Conservation (phyloP, 1,140 invertebrate species). For the Belonocnema kinseyi region DNA sequence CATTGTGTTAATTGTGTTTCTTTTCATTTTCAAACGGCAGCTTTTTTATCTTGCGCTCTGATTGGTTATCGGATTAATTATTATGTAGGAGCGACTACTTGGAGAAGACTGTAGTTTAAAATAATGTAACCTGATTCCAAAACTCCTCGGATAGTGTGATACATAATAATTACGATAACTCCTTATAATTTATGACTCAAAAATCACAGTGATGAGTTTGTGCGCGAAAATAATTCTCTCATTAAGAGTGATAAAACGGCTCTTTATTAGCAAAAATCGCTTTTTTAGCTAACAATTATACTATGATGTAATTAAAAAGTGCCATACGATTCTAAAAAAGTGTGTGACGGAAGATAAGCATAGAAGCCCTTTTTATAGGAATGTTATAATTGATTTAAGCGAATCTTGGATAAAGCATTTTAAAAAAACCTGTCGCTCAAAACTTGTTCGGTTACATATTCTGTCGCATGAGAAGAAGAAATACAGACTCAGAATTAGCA, state of each 20-base stretch:
- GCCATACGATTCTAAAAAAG: slow-evolving; percentile 9
- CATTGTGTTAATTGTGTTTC: no score
- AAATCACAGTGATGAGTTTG: not conserved
- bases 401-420: slow-evolving; percentile 19
- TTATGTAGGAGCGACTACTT: not conserved
- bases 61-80: not conserved
- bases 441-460: slow-evolving; percentile 1
- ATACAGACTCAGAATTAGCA: not conserved
- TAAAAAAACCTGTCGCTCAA: not conserved
- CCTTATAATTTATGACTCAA: not conserved
- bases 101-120: not conserved
- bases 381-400: not conserved
- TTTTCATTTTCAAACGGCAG: no score
- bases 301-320: slow-evolving; percentile 27
- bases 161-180: not conserved
- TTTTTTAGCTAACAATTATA: slow-evolving; percentile 11
- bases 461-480: not conserved
- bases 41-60: no score
- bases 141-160: not conserved
- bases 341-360: not conserved
- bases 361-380: not conserved
- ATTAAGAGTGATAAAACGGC: not conserved
- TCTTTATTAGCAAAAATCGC: not conserved
- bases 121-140: not conserved
- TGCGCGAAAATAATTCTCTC: slow-evolving; percentile 10